Evolutionary conservation across 1,140 invertebrate genomes (phyloP).

Genomic region (Philotrypesis tridentata): DNA sequence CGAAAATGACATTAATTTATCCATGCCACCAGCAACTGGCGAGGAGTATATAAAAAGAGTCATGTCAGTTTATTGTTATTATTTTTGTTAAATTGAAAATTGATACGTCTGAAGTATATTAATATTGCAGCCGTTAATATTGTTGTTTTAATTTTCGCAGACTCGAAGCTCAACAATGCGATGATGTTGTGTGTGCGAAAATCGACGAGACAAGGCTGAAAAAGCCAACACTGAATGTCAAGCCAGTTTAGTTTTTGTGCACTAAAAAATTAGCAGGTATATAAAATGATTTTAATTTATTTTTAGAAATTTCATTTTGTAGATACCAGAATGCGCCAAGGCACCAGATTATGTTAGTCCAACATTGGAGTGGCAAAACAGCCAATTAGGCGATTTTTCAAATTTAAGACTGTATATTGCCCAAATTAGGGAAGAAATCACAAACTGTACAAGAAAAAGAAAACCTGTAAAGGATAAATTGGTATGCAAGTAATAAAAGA

Average conservation of each 20-base stretch:
- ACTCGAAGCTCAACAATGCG: conserved; percentile 74
- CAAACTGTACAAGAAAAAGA: conserved; percentile 55
- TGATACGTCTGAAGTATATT: not conserved
- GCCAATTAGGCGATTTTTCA: conserved; percentile 75
- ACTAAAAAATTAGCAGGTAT: conserved; percentile 1
- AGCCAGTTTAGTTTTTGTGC: conserved; percentile 62
- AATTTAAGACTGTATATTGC: conserved; percentile 69
- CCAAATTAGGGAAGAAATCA: conserved; percentile 59
- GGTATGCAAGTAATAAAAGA: no score
- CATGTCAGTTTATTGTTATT: conserved; percentile 65
- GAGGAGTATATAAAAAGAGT: conserved; percentile 77
- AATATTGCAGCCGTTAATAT: not conserved
- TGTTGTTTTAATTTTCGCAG: conserved; percentile 57
- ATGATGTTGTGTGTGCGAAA: conserved; percentile 73
- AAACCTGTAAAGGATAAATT: conserved; percentile 49
- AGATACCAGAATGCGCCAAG: conserved; percentile 67
- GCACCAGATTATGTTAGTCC: conserved; percentile 71
- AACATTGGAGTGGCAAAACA: conserved; percentile 72
- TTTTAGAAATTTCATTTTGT: conserved; percentile 42
- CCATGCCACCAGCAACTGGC: conserved; percentile 73
- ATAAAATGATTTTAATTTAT: not conserved
- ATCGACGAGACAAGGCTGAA: conserved; percentile 68
- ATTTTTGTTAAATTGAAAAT: conserved; percentile 41
- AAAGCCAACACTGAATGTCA: conserved; percentile 66
- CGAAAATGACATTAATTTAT: conserved; percentile 72